Evolutionary conservation across 2,797 vertebrate species (phyloP).

Genomic region (Rallus crepitans): DNA sequence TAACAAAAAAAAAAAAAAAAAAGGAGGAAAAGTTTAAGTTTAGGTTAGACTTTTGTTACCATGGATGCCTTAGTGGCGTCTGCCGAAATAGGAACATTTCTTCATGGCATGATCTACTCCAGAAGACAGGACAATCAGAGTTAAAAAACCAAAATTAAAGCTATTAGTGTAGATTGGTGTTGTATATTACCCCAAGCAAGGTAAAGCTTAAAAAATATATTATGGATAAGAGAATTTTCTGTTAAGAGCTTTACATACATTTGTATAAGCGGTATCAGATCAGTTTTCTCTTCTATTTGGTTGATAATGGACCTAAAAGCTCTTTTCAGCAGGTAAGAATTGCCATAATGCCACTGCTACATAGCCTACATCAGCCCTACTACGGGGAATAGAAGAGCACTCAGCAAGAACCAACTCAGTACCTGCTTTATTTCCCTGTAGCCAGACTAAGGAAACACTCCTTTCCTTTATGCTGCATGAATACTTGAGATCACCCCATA

Average conservation of each 20-base stretch:
- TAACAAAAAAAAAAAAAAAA: background rate
- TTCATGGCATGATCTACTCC: background rate
- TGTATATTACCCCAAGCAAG: background rate
- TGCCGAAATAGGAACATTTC: background rate
- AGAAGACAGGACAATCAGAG: background rate
- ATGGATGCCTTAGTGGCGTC: background rate
- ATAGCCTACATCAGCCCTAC: background rate
- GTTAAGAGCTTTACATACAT: background rate
- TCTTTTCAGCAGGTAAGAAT: background rate
- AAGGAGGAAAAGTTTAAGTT: background rate
- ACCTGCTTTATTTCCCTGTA: conserved; percentile 8
- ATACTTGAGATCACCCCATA: background rate
- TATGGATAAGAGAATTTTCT: background rate
- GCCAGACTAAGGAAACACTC: background rate
- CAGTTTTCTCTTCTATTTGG: background rate
- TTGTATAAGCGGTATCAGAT: background rate
- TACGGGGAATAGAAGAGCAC: background rate
- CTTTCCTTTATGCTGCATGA: background rate
- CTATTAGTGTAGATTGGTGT: background rate
- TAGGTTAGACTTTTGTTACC: background rate
- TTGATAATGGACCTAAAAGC: background rate
- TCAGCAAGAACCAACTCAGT: background rate
- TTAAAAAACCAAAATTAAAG: background rate
- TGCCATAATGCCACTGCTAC: background rate
- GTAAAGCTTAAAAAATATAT: background rate